Conservation (phyloP, 2,888 invertebrate species). For the Sphaerophoria rueppellii region DNA sequence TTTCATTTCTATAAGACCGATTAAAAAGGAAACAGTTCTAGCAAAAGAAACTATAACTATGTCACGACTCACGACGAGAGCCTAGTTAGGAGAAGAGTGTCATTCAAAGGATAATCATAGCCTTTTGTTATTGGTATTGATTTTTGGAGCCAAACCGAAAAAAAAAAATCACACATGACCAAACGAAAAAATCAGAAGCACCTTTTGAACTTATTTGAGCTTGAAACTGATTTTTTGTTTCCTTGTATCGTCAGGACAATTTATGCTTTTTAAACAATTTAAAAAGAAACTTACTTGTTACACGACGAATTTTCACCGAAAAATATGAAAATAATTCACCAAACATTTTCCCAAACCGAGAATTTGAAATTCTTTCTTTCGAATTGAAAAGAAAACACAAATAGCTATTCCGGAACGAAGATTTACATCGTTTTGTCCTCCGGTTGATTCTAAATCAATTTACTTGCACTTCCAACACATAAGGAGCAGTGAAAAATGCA, state of each 20-base stretch:
- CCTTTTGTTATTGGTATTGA: slow-evolving; percentile 71
- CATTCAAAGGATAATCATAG: slow-evolving; percentile 67
- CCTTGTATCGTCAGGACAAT: background rate
- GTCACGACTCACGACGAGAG: slow-evolving; percentile 44
- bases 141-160: slow-evolving; percentile 53
- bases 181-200: slow-evolving; percentile 28
- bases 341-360: slow-evolving; percentile 50
- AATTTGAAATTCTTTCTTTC: slow-evolving; percentile 13
- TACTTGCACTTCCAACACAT: slow-evolving; percentile 37
- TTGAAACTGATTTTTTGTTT: background rate
- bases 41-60: slow-evolving; percentile 53
- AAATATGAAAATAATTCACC: slow-evolving; percentile 71
- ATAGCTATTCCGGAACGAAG: slow-evolving; percentile 13
- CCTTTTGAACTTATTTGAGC: background rate
- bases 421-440: slow-evolving; percentile 42
- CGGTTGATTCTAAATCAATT: slow-evolving; percentile 52
- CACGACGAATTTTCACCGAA: slow-evolving; percentile 70
- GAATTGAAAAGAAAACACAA: slow-evolving; percentile 4
- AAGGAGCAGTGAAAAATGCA: slow-evolving; percentile 58
- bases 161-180: slow-evolving; percentile 9
- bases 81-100: slow-evolving; percentile 57
- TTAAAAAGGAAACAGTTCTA: slow-evolving; percentile 40
- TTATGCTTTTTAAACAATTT: slow-evolving; percentile 2
- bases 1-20: slow-evolving; percentile 35
- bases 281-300: slow-evolving; percentile 67